Base-by-base conservation (phyloP, 2,888 invertebrate species). In the Metallyticus violacea region DNA sequence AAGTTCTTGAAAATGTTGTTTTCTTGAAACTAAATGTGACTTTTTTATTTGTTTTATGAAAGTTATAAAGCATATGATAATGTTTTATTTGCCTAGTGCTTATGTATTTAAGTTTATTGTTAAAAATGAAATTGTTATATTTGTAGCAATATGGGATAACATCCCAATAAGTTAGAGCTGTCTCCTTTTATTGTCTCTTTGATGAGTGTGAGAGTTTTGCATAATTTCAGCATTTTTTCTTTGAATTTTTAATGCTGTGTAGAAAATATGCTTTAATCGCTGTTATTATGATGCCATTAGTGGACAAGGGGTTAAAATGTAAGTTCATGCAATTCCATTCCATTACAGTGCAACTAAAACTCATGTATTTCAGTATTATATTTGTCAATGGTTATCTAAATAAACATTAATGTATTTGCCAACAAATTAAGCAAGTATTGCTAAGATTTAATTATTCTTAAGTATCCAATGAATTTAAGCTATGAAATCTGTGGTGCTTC, bases 181-280 rank as follows among this genome's bases (percentile, higher is more conserved):
- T n/a, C 22, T 77, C 77, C 28, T 62, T 62, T 62, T 22, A 62
- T 62, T 62, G 40, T 62, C 25, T 76, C 77, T 81, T 83, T 28
- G 22, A 83, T 83, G 28, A 77, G 9, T 83, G 83, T 83, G 29
- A 77, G 76, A 83, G 28, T 83, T 28, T 83, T 83, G 15, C 26
- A 83, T 28, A 77, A 28, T 7, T 83, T 83, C 7, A 77, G 77
- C 25, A 83, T 26, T 27, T 29, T 29, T 83, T 83, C 25, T 76
- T 80, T 80, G 7, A 7, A 77, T 77, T 85, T 85, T 77, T 5
- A 30, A 81, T 29, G 30, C 25, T n/a, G n/a, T 81, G 77, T 80
- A 85, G 62, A n/a, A 79, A 85, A 40, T 79, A 28, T 85, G 85
- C 79, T 80, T 85, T 77, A 22, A 85, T 80, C 26, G 79, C 40